phyloP scores from a whole-genome alignment of 2,113 vertebrate species.

The Melanotaenia duboulayi region DNA sequence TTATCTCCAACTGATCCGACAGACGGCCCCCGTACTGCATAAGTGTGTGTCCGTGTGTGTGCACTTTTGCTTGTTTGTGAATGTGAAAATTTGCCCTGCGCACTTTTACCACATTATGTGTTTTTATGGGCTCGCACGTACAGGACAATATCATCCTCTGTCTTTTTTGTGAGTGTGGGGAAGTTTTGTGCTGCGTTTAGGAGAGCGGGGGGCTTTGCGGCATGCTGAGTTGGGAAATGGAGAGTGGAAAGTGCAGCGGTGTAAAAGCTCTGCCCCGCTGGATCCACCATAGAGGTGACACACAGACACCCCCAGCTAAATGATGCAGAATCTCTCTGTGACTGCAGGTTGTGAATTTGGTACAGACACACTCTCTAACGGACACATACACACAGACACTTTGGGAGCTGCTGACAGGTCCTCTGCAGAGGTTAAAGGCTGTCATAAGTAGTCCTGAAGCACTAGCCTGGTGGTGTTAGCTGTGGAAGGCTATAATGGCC shows the following conservation, averaged over 20 bases:
- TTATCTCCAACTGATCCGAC: constrained; percentile 73
- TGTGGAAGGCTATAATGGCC: constrained; percentile 48
- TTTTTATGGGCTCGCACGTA: not conserved
- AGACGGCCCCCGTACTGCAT: constrained; percentile 40
- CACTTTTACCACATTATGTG: not conserved
- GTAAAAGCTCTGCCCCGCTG: constrained; percentile 57
- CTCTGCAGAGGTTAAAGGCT: constrained; percentile 78
- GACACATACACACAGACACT: constrained; percentile 40
- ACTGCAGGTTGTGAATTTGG: constrained; percentile 43
- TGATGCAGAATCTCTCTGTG: constrained; percentile 69
- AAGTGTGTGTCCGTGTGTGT: constrained; percentile 27
- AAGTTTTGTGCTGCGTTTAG: constrained; percentile 33
- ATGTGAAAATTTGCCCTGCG: not conserved
- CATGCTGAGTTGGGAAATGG: constrained; percentile 69
- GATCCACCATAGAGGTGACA: constrained; percentile 67
- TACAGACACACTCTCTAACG: constrained; percentile 24
- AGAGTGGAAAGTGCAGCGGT: constrained; percentile 63
- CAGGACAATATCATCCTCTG: constrained; percentile 11
- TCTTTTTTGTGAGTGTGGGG: not conserved
- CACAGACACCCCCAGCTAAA: constrained; percentile 66
- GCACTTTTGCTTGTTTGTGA: constrained; percentile 31
- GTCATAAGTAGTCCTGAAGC: constrained; percentile 62
- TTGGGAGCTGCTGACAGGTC: constrained; percentile 71
- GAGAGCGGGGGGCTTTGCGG: constrained; percentile 25
- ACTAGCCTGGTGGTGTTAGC: constrained; percentile 25